A percentile compares a stretch with the other conserved stretches of the same genome.
Conservation (phyloP, 92 coral and sea anemone genomes). For the Epizoanthus fatuus region DNA sequence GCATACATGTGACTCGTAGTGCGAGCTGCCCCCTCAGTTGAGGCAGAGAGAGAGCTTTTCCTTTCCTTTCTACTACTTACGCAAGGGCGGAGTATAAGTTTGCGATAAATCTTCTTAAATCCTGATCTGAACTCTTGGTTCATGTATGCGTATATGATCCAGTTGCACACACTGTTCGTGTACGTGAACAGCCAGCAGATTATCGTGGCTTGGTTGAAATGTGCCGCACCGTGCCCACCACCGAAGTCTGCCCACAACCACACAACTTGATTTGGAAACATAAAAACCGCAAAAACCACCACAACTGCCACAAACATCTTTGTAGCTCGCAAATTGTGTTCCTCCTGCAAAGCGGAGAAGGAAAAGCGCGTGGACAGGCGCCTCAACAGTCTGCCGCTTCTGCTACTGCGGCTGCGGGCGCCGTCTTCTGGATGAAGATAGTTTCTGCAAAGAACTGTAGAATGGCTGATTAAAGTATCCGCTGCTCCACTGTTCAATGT, state of each 20-base stretch:
- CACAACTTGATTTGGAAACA: slow-evolving; percentile 87
- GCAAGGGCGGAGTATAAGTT: not conserved
- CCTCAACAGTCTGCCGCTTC: not conserved
- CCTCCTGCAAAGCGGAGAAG: slow-evolving; percentile 6
- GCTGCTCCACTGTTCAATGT: not conserved
- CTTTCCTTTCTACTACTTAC: not conserved
- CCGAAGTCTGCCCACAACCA: slow-evolving; percentile 95
- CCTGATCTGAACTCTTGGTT: slow-evolving; percentile 79
- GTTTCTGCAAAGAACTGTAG: not conserved
- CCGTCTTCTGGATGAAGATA: slow-evolving; percentile 24
- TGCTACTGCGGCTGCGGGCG: not conserved
- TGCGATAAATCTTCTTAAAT: slow-evolving; percentile 46
- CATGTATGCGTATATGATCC: slow-evolving; percentile 76
- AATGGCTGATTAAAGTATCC: not conserved
- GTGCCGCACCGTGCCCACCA: slow-evolving; percentile 42
- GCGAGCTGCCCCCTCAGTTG: not conserved
- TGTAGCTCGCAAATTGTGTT: slow-evolving; percentile 80
- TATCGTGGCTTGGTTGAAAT: slow-evolving; percentile 67
- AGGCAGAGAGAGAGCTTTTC: not conserved
- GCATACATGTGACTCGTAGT: not conserved
- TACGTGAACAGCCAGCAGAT: slow-evolving; percentile 93
- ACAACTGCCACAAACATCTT: slow-evolving; percentile 82
- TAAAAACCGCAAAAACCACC: slow-evolving; percentile 79
- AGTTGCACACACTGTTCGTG: slow-evolving; percentile 84
- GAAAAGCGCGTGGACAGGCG: not conserved